phyloP scores from a whole-genome alignment of 1,140 invertebrate genomes.

The Onthophagus taurus region DNA sequence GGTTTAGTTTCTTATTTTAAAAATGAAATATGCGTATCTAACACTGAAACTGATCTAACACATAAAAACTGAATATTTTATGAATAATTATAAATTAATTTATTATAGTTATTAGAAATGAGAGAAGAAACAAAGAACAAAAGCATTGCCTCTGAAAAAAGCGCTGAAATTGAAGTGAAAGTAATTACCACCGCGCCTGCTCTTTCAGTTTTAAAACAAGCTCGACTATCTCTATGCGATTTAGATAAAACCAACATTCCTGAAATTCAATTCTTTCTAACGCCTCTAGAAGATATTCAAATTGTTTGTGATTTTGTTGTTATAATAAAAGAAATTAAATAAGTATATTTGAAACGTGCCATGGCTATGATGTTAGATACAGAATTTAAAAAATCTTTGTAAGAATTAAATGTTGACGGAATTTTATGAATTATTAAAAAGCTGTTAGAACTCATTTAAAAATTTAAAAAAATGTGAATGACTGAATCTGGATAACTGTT shows the following conservation, averaged over 20 bases:
- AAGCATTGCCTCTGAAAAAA: conserved; percentile 62
- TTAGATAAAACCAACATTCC: conserved; percentile 84
- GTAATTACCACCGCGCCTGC: conserved; percentile 74
- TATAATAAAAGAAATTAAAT: conserved; percentile 69
- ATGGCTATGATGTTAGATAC: conserved; percentile 86
- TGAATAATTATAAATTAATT: too few relatives aligned
- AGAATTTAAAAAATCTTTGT: conserved; percentile 66
- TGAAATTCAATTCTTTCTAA: conserved; percentile 83
- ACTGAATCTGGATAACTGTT: conserved; percentile 71
- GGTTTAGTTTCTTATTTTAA: too few relatives aligned
- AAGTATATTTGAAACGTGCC: conserved; percentile 81
- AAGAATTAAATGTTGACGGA: conserved; percentile 76
- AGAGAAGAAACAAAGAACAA: conserved; percentile 58
- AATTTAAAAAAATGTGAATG: conserved; percentile 56
- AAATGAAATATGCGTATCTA: too few relatives aligned
- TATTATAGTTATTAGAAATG: too few relatives aligned
- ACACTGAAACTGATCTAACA: too few relatives aligned
- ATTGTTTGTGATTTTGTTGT: conserved; percentile 80
- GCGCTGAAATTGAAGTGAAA: conserved; percentile 65
- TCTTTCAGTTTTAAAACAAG: conserved; percentile 70
- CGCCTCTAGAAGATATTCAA: conserved; percentile 81
- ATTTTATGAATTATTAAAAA: conserved; percentile 63
- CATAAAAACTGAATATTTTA: too few relatives aligned
- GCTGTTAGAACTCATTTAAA: conserved; percentile 62
- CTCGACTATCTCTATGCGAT: conserved; percentile 64